These are phyloP conservation scores for Panulirus ornatus DNA, from an alignment of 1,140 invertebrate genomes.

Conservation along the genomic window DNA sequence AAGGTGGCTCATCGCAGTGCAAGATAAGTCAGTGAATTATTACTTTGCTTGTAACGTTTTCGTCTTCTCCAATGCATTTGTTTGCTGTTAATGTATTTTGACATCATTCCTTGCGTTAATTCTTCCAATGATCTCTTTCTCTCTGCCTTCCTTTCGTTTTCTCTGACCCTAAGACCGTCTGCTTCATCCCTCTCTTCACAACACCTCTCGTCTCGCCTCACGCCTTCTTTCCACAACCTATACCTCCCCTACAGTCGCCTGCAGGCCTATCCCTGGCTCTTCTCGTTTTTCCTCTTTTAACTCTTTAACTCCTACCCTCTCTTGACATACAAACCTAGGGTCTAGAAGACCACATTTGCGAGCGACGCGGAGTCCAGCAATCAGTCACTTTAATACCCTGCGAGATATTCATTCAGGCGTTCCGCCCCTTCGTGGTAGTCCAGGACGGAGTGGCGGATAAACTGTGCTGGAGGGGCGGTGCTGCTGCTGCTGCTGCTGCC, in stretches of 20 bases:
- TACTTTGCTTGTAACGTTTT: too few species aligned
- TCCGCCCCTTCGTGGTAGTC: neutral
- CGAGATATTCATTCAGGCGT: neutral
- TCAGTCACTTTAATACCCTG: neutral
- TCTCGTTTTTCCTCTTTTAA: neutral
- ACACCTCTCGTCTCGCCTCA: neutral
- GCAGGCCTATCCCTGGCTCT: neutral
- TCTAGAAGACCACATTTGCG: slow-evolving; percentile 30
- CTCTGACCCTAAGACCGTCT: neutral
- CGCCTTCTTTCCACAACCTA: too few species aligned
- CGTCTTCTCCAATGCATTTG: too few species aligned
- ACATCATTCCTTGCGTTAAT: neutral
- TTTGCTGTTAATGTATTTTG: too few species aligned
- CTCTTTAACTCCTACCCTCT: neutral
- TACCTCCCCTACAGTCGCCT: too few species aligned
- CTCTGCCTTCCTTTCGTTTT: neutral
- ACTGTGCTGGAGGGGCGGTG: neutral
- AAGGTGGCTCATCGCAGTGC: too few species aligned
- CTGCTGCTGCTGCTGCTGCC: too few species aligned
- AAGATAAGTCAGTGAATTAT: too few species aligned
- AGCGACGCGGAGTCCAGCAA: neutral
- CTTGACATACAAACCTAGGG: slow-evolving; percentile 4
- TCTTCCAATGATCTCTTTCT: neutral
- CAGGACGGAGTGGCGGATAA: neutral
- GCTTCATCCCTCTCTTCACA: neutral